Conservation (phyloP, 2,888 invertebrate species). For the Bembecia ichneumoniformis region DNA sequence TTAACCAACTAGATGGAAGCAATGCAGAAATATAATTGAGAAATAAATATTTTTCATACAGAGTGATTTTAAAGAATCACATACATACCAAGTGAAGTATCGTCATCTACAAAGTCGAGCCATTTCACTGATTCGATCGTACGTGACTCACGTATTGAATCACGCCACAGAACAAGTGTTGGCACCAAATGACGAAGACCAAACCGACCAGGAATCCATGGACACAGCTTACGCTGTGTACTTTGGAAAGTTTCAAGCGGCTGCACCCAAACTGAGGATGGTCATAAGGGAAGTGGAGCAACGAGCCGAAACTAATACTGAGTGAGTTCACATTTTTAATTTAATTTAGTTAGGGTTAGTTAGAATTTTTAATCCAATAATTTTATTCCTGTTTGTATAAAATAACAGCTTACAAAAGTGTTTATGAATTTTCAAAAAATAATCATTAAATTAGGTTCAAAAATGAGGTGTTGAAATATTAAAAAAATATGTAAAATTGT, state of each 20-base stretch:
- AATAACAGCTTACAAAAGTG: too few relatives aligned
- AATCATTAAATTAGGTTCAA: too few relatives aligned
- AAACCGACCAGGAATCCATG: constrained; percentile 42
- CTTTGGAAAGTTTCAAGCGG: constrained; percentile 95
- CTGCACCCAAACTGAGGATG: constrained; percentile 86
- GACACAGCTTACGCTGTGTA: constrained; percentile 87
- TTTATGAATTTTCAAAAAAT: too few relatives aligned
- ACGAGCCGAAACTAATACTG: constrained; percentile 78
- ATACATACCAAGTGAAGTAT: constrained; percentile 85
- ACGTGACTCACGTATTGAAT: constrained; percentile 82
- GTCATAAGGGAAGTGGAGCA: constrained; percentile 88
- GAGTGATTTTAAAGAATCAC: constrained; percentile 89
- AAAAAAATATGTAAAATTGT: too few relatives aligned
- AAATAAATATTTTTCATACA: constrained; percentile 35
- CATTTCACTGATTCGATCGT: constrained; percentile 83
- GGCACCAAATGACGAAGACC: constrained; percentile 43
- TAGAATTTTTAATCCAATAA: not conserved
- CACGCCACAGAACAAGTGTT: constrained; percentile 84
- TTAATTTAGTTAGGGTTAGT: not conserved
- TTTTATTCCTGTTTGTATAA: constrained; percentile 1
- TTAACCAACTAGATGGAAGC: too few relatives aligned
- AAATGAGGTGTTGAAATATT: too few relatives aligned
- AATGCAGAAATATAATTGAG: too few relatives aligned
- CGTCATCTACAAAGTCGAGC: constrained; percentile 87
- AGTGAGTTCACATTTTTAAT: constrained; percentile 66